Evolutionary conservation across 1,140 invertebrate genomes (phyloP), one percentile per base, ranked within the genome.

Genomic region (Bombus vancouverensis): DNA sequence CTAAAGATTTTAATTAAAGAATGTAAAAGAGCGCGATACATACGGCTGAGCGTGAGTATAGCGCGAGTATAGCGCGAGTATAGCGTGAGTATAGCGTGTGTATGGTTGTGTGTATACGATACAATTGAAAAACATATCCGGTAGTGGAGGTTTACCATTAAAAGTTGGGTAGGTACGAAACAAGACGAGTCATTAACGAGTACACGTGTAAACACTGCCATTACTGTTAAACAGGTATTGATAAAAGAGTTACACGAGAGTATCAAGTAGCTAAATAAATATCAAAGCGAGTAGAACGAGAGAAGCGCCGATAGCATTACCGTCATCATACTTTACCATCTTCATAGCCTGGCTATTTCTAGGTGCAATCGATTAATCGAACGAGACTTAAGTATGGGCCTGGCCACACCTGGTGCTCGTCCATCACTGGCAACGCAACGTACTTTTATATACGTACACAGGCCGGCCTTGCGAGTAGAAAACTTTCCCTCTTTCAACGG

Each of bases 341-440:
- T 84, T 59, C 79, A 65, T 71, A 78, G 72, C 83, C 42, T 28
- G 87, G 68, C 83, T 86, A 90, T 88, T 90, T 88, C 83, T 86
- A 75, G 83, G 59, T 80, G 77, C 85, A 86, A 92, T 92, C 89
- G 91, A 92, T 92, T 90, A 90, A 92, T 91, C 89, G 89, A 91
- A 91, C 89, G 77, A 82, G 91, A 90, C 89, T 92, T 90, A 89
- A 90, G 89, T 66, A 90, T 86, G 83, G 75, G 73, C 72, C 81
- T 75, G 89, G 87, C 87, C 85, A 88, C 92, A 92, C 91, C 89
- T 90, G 92, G 81, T 89, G 85, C 91, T 92, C 91, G 87, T 92
- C 90, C 88, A 92, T 91, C 90, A 90, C 84, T 65, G 44, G 65
- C 39, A 77, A 84, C 86, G 84, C 83, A 82, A 73, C 75, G 86